These are phyloP conservation scores for Arion vulgaris DNA, from an alignment of 1,140 invertebrate genomes.

Conservation along the genomic window DNA sequence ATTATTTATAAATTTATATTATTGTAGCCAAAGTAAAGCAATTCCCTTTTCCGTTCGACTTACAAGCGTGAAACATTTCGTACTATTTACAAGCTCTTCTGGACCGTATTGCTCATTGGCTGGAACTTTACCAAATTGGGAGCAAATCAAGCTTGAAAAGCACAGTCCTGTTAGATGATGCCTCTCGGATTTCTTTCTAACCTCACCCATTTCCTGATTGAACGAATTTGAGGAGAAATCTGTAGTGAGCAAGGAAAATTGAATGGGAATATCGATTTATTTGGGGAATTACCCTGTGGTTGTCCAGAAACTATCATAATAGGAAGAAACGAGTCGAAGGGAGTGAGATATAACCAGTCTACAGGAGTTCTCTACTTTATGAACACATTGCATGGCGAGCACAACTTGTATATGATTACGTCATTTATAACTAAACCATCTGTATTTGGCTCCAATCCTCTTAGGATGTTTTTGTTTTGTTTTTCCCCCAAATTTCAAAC, in stretches of 20 bases:
- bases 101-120: neutral
- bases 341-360: too few species aligned
- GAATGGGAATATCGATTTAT: constrained; percentile 2
- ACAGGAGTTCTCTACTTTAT: too few species aligned
- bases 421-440: too few species aligned
- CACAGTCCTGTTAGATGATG: neutral
- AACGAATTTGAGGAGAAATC: constrained; percentile 5
- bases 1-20: too few species aligned
- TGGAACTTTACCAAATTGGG: neutral
- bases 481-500: too few species aligned
- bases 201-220: neutral
- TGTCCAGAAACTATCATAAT: neutral
- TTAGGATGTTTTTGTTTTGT: too few species aligned
- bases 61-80: neutral
- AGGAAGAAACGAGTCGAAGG: neutral
- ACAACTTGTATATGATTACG: too few species aligned
- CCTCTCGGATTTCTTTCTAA: neutral
- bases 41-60: neutral
- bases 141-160: constrained; percentile 1
- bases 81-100: neutral
- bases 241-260: neutral
- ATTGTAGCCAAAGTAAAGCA: neutral
- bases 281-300: neutral
- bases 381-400: too few species aligned
- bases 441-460: too few species aligned